Percentiles rank a stretch among this genome's conserved stretches.
phyloP scores from a whole-genome alignment of 2,797 vertebrate species.

The Heteromormyrus szaboi region DNA sequence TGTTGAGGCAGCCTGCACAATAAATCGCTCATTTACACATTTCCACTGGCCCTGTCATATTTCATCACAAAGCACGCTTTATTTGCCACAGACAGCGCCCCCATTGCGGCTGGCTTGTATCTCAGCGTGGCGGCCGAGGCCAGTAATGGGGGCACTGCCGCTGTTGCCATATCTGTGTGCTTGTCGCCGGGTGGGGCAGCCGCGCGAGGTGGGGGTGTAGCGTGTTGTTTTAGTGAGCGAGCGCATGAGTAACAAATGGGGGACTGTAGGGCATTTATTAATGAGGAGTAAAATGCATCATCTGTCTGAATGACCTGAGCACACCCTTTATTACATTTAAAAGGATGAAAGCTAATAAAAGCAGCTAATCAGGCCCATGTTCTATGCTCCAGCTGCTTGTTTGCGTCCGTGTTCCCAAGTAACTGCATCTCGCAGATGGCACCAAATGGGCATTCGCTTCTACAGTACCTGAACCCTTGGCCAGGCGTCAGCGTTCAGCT shows the following conservation, averaged over 20 bases:
- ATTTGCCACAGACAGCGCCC: slow-evolving; percentile 15
- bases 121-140: slow-evolving; percentile 28
- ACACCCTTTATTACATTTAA: slow-evolving; percentile 40
- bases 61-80: slow-evolving; percentile 24
- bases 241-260: neutral
- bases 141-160: slow-evolving; percentile 14
- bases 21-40: slow-evolving; percentile 28
- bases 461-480: neutral
- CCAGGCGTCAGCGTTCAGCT: slow-evolving; percentile 12
- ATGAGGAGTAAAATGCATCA: slow-evolving; percentile 22
- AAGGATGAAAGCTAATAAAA: slow-evolving; percentile 27
- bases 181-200: neutral
- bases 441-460: slow-evolving; percentile 32
- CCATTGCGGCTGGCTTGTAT: slow-evolving; percentile 35
- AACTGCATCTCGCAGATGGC: slow-evolving; percentile 27
- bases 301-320: slow-evolving; percentile 32
- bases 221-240: slow-evolving; percentile 3
- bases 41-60: slow-evolving; percentile 18
- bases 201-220: neutral
- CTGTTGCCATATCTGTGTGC: neutral
- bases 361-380: slow-evolving; percentile 42
- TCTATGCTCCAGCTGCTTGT: slow-evolving; percentile 15
- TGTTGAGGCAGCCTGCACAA: slow-evolving; percentile 11
- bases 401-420: slow-evolving; percentile 29
- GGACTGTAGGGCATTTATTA: neutral